phyloP scores from a whole-genome alignment of 1,140 invertebrate species.

The Tachypleus tridentatus region DNA sequence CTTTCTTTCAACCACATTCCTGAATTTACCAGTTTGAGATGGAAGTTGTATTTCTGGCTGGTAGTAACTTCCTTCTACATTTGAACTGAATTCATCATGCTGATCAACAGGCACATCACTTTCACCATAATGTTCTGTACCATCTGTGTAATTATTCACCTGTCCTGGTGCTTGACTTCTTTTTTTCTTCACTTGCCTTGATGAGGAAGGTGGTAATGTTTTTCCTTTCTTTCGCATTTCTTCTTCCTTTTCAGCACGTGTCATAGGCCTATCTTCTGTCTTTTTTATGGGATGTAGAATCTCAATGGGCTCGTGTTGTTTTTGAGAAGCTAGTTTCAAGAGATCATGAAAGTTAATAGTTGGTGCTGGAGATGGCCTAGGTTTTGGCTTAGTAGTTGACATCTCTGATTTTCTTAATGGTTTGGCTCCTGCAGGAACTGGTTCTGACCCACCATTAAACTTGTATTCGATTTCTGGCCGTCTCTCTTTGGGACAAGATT shows the following conservation, averaged over 20 bases:
- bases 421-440: too few species aligned
- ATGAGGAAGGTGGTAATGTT: constrained; percentile 25
- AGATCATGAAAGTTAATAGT: constrained; percentile 27
- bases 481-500: too few species aligned
- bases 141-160: too few species aligned
- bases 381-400: constrained; percentile 1
- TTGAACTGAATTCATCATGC: too few species aligned
- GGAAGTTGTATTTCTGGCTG: too few species aligned
- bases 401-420: neutral
- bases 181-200: neutral
- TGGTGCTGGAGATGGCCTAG: constrained; percentile 14
- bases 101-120: too few species aligned
- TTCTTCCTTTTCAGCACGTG: constrained; percentile 58
- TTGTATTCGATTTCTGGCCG: too few species aligned
- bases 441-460: too few species aligned
- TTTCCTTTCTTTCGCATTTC: constrained; percentile 8
- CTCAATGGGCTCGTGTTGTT: constrained; percentile 61
- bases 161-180: neutral
- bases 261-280: constrained; percentile 47
- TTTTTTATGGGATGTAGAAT: constrained; percentile 43
- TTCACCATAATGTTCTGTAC: too few species aligned
- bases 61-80: too few species aligned
- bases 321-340: constrained; percentile 54
- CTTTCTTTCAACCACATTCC: too few species aligned
- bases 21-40: too few species aligned